Base-by-base conservation (phyloP, 2,888 invertebrate species). In the Acronicta leporina region DNA sequence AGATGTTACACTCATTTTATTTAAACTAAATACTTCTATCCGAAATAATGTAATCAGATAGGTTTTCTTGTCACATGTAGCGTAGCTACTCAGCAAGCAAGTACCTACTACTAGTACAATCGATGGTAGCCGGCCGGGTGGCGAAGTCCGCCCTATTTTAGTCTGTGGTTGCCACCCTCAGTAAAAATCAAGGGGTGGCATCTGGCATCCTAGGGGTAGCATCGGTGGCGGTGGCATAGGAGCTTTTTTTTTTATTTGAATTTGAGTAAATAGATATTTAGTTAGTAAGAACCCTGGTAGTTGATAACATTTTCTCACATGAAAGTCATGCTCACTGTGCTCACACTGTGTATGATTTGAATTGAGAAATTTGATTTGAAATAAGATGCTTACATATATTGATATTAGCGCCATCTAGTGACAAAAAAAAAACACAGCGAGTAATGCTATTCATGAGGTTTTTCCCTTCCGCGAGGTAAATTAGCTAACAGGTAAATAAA, bases 1-100 rank as follows among this genome's bases (percentile, higher is more conserved):
- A 61, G 78, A 77, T 53, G 77, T 44, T n/a, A 74, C 63, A 77
- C 77, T 77, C 77, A 77, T 77, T 74, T 74, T 74, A 14, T 42
- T n/a, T 42, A 35, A 9, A 35, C 35, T 30, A 42, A 35, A 50
- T 52, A 40, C 8, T 20, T 20, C 4, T 20, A 40, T 14, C 44
- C 51, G 42, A 51, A 33, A 15, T n/a, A 48, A 57, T 59, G 15
- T 9, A 54, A 53, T 59, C 46, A 45, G 27, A 55, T 47, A 58
- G 62, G 44, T 62, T 61, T 60, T 67, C 58, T 63, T 30, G 53
- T 63, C 61, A 69, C 65, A 60, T 69, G 67, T 66, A 20, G 20
- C 20, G 67, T 66, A 20, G 20, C 20, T 20, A 67, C 54, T 58
- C 33, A 42, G 56, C 35, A 27, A 42, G 44, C 55, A 20, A 20